Conservation (phyloP, 2,797 vertebrate genomes). For the Clarias pachynema region DNA sequence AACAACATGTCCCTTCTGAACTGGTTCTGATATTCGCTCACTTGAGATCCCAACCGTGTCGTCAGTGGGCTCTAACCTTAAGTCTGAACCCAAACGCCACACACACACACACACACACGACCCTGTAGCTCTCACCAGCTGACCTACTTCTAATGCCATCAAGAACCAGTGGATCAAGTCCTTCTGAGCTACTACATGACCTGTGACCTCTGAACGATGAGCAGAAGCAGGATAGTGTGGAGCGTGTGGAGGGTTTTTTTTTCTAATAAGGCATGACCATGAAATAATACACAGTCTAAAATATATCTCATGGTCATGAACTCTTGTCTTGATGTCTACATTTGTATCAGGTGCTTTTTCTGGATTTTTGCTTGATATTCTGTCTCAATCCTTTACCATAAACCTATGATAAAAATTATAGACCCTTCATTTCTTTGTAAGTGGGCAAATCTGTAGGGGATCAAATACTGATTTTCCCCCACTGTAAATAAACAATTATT, state of each 20-base stretch:
- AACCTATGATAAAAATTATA: too few species aligned
- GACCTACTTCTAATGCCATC: slow-evolving; percentile 66
- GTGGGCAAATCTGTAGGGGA: too few species aligned
- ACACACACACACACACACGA: neutral
- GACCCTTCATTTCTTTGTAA: too few species aligned
- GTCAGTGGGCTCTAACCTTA: neutral
- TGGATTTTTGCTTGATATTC: too few species aligned
- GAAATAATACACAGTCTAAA: neutral
- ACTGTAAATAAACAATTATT: too few species aligned
- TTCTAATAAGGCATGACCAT: neutral
- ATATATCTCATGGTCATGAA: neutral
- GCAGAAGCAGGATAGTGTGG: neutral
- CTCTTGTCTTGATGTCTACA: neutral
- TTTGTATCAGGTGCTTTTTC: too few species aligned
- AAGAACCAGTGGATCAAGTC: slow-evolving; percentile 59
- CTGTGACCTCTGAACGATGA: neutral
- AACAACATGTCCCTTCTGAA: neutral
- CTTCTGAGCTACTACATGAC: slow-evolving; percentile 12
- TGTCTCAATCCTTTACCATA: too few species aligned
- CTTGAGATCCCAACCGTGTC: neutral
- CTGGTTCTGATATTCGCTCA: neutral
- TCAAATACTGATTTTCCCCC: too few species aligned
- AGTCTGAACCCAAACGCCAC: too few species aligned
- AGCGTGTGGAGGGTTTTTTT: neutral
- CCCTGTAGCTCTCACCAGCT: slow-evolving; percentile 64